These are phyloP conservation scores for Matsumyia berberina DNA, from an alignment of 2,888 invertebrate genomes.

Conservation along the genomic window DNA sequence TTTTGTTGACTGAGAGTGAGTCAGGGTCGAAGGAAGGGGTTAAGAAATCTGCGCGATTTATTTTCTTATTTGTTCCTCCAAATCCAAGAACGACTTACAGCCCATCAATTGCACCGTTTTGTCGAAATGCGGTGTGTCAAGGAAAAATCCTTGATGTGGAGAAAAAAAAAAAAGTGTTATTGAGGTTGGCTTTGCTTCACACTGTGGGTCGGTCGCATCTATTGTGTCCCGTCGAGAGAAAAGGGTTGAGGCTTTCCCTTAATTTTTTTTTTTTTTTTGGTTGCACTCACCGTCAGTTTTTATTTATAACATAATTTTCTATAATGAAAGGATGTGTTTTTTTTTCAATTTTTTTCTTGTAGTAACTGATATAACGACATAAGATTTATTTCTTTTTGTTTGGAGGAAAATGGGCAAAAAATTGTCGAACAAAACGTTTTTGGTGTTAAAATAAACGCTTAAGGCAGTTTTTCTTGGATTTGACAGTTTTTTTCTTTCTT, in stretches of 20 bases:
- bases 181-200: slow-evolving; percentile 75
- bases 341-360: slow-evolving; percentile 2
- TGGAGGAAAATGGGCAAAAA: slow-evolving; percentile 70
- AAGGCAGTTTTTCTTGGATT: slow-evolving; percentile 59
- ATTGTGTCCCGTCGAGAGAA: slow-evolving; percentile 46
- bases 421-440: slow-evolving; percentile 75
- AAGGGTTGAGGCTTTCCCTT: slow-evolving; percentile 38
- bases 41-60: slow-evolving; percentile 69
- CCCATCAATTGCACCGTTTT: slow-evolving; percentile 63
- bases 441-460: slow-evolving; percentile 76
- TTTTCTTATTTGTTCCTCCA: slow-evolving; percentile 35
- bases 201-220: slow-evolving; percentile 63
- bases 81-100: slow-evolving; percentile 38
- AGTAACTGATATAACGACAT: slow-evolving; percentile 74
- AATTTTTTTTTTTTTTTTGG: slow-evolving; percentile 42
- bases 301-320: slow-evolving; percentile 76
- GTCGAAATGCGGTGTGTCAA: slow-evolving; percentile 70
- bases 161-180: slow-evolving; percentile 54
- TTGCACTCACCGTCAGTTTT: slow-evolving; percentile 60
- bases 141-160: slow-evolving; percentile 48
- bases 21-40: slow-evolving; percentile 55
- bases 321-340: slow-evolving; percentile 56
- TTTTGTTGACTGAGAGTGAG: slow-evolving; percentile 52
- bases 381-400: slow-evolving; percentile 44
- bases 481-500: slow-evolving; percentile 20